Base-by-base conservation (phyloP, 1,140 invertebrate genomes). In the Schlechtendalia chinensis region DNA sequence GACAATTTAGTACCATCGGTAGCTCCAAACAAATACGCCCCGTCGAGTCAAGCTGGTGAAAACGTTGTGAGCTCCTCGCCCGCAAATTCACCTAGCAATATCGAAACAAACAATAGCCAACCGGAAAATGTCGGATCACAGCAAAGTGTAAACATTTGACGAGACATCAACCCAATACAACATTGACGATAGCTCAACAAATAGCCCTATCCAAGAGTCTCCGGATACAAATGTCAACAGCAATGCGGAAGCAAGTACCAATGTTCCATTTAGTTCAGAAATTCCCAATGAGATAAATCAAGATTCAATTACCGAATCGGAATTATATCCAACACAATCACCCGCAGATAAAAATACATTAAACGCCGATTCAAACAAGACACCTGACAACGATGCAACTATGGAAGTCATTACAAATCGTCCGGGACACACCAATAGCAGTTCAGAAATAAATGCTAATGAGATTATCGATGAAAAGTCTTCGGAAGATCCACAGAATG, bases 161-260 rank as follows among this genome's bases (percentile, higher is more conserved):
- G 75, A 63, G 19, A 24, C 8, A 27, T 27, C 56, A 61, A 79
- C 75, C 29, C 22, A 59, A 50, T 47, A 79, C 17, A 45, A 5
- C 16, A 17, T 14, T 6, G 58, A 50, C 24, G 22, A 79, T 50
- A 19, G 1, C 0, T 81, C 79, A 45, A 69, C 79, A n/a, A 67
- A 67, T 54, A 54, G 24, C 12, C 63, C 63, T 12, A 80, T 54
- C 4, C 17, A 53, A 53, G 29, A 50, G n/a, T 53, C 77, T 32
- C 24, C 77, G 0, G 61, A 24, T 22, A 16, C n/a, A 0, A 53
- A 81, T 56, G 16, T 27, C 47, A 45, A 50, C 53, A 50, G 47
- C 8, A 29, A 61, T n/a, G 16, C 50, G 10, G 75, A 79, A 17
- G 2, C 24, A 1, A 50, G 39, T 39, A 77, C 74, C 10, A 79